A percentile compares a stretch with the other conserved stretches of the same genome.
Conservation (phyloP, 2,113 vertebrate genomes). For the Diphyllodes magnificus region DNA sequence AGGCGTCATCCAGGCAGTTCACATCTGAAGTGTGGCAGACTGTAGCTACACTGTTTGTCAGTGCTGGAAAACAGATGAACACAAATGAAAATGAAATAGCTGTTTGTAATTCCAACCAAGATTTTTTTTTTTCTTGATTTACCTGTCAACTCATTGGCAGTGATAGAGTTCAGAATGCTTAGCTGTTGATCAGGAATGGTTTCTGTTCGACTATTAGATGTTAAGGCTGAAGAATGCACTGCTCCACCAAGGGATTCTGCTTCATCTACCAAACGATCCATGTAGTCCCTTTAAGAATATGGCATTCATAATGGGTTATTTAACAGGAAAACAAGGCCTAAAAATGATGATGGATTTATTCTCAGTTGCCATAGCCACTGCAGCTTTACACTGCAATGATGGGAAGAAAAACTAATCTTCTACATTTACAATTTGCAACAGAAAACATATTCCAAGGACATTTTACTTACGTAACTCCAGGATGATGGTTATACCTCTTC, state of each 20-base stretch:
- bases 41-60: slow-evolving; percentile 89
- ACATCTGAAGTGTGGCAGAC: slow-evolving; percentile 84
- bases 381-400: not conserved
- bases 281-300: not conserved
- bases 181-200: not conserved
- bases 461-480: slow-evolving; percentile 92
- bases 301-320: not conserved
- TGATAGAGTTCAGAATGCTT: not conserved
- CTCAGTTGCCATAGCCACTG: not conserved
- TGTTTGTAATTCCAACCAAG: not conserved
- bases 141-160: not conserved
- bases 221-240: not conserved
- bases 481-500: slow-evolving; percentile 95
- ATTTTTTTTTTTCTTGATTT: not conserved
- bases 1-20: slow-evolving; percentile 86
- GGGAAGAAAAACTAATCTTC: not conserved
- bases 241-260: not conserved
- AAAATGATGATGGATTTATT: not conserved
- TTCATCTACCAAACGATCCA: not conserved
- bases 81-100: not conserved
- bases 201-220: not conserved
- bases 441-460: not conserved
- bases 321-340: not conserved
- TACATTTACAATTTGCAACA: not conserved
- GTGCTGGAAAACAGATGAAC: slow-evolving; percentile 70